Base-by-base conservation (phyloP, 1,140 invertebrate genomes). In the Drosophila dunni region DNA sequence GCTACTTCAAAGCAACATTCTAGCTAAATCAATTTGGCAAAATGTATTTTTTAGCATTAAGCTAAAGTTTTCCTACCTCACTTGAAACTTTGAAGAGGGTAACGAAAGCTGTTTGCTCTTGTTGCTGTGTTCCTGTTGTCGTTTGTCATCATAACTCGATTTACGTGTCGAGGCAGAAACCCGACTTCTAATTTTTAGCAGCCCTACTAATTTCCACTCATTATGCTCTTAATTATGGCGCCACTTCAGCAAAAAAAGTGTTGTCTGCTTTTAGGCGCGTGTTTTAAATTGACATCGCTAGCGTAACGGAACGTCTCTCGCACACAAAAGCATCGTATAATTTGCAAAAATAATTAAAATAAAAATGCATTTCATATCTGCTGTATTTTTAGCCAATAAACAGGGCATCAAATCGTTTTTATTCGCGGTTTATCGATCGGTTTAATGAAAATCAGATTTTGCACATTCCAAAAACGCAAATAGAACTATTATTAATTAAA, bases 1-100 rank as follows among this genome's bases (percentile, higher is more conserved):
- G 40, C 29, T 60, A 88, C 84, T 89, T 88, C 83, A 88, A 88
- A 88, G 83, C 73, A 60, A 61, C 58, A 73, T 69, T 89, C 67
- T 75, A 63, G 66, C 73, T 88, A 88, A 89, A 89, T 88, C 83
- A 88, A 88, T 88, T 88, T 88, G 73, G 73, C 66, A 66, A 71
- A 78, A 83, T 83, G 60, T 89, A 82, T 76, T 82, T 81, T 65
- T 13, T 50, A 54, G 61, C 64, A 71, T 69, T 75, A 56, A 53
- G 66, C 65, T 75, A 56, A 69, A 62, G 65, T 75, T 75, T 50
- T 48, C 48, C 34, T 33, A 17, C 40, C 15, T 29, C 40, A 33
- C 50, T 53, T 53, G 29, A 53, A 53, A 53, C 29, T 53, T 53
- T 48, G 17, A 65, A 81, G 48, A 53, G 34, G 34, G 20, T 33